Evolutionary conservation across 2,113 vertebrate species (phyloP), one percentile per base, ranked within the genome.

Genomic region (Platichthys stellatus): DNA sequence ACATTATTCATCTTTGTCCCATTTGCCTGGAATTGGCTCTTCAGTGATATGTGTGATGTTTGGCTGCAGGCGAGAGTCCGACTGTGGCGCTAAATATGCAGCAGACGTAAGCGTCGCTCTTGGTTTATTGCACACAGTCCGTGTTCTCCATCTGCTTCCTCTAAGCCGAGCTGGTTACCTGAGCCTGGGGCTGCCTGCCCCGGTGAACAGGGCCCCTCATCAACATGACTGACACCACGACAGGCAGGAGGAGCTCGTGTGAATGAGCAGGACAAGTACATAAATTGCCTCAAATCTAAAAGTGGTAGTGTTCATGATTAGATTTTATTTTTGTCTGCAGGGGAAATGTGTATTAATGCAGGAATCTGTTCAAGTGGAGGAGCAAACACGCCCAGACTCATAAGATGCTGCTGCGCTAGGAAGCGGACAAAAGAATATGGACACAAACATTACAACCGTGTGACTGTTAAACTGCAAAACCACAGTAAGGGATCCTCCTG

Each of bases 141-240:
- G 20, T 63, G 75, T 59, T 70, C 2, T 15, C 78, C 78, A 74
- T 73, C 79, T 87, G 82, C 18, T 80, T 76, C 2, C 66, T 63
- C 40, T 14, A 45, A 40, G 54, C 62, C 11, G 6, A 11, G 21
- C 57, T 54, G 57, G 56, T 45, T 80, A 35, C 66, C 1, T 31
- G 13, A 9, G 73, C 82, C 82, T 62, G 21, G 0, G 86, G 82
- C 58, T 17, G 13, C 0, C 4, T 1, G 3, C 51, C 12, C n/a
- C 2, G 66, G 53, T 8, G 47, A 61, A 18, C 59, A 17, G 1
- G 43, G 23, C 43, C 58, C 28, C 69, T 72, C 62, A 47, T 78
- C 58, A 60, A 24, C 23, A 78, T 24, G 54, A 74, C 72, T 70
- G 78, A 73, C 61, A 13, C 26, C 17, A 38, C 24, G 31, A 26